phyloP scores from a whole-genome alignment of 2,888 invertebrate species.

The Zelleria hepariella region DNA sequence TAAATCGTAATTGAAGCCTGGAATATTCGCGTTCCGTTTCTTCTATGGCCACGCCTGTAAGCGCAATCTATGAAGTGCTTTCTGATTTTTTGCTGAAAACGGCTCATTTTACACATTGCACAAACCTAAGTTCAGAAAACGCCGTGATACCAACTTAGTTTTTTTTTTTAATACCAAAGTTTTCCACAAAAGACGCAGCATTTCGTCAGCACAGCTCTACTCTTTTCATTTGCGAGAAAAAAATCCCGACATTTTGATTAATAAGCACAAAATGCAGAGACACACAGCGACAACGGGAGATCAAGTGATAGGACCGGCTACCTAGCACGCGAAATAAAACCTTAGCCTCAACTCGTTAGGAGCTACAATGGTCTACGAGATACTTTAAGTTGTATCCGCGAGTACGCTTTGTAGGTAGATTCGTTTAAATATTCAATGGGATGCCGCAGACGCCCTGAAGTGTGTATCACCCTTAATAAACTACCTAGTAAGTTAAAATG shows the following conservation, averaged over 20 bases:
- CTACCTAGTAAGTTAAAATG: neutral
- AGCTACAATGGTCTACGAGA: neutral
- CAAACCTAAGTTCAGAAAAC: no score
- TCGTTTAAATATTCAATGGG: neutral
- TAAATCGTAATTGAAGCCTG: no score
- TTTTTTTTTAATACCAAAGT: neutral
- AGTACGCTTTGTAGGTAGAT: neutral
- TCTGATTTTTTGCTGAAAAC: no score
- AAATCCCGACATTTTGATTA: neutral
- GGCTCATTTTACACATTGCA: no score
- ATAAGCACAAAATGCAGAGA: neutral
- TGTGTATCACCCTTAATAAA: neutral
- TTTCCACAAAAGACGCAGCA: neutral
- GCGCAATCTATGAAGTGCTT: no score
- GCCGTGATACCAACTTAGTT: no score
- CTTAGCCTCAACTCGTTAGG: neutral
- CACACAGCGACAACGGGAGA: neutral
- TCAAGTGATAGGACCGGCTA: neutral
- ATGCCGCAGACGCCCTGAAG: neutral
- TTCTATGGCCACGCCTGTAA: no score
- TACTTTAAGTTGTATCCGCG: no score
- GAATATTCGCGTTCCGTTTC: no score
- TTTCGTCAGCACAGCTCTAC: neutral
- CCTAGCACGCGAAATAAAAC: neutral
- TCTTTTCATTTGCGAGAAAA: neutral